A percentile compares a stretch with the other conserved stretches of the same genome.
Evolutionary conservation across 35 echinoderm and acorn worm species (phyloP).

Genomic region (Anneissia japonica): DNA sequence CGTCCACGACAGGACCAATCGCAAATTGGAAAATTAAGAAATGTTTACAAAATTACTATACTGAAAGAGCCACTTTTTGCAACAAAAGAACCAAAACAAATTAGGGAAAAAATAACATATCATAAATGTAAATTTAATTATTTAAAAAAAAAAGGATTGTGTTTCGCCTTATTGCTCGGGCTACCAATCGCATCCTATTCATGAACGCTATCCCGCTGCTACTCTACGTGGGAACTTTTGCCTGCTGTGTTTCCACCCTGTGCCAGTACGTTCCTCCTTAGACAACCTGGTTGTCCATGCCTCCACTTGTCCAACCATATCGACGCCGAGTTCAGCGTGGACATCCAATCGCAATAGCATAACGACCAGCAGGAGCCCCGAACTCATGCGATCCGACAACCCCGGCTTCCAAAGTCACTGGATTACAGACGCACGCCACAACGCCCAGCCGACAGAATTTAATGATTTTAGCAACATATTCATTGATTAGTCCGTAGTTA

Average conservation of each 20-base stretch:
- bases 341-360: slow-evolving; percentile 96
- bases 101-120: too few species aligned
- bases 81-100: too few species aligned
- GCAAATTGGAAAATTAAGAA: too few species aligned
- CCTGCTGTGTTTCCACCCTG: slow-evolving; percentile 86
- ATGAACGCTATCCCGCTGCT: slow-evolving; percentile 70
- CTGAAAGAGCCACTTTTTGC: too few species aligned
- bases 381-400: slow-evolving; percentile 74
- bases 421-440: slow-evolving; percentile 85
- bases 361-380: slow-evolving; percentile 84
- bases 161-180: slow-evolving; percentile 57
- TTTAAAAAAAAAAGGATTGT: slow-evolving; percentile 38
- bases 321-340: slow-evolving; percentile 92
- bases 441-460: slow-evolving; percentile 59
- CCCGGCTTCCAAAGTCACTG: slow-evolving; percentile 81
- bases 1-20: too few species aligned
- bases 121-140: too few species aligned
- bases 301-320: slow-evolving; percentile 84
- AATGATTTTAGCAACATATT: too few species aligned
- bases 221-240: slow-evolving; percentile 79
- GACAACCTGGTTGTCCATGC: slow-evolving; percentile 83
- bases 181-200: slow-evolving; percentile 55
- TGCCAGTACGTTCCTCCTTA: slow-evolving; percentile 68
- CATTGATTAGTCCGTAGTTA: too few species aligned
- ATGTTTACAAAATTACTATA: too few species aligned